Evolutionary conservation across 2,888 invertebrate species (phyloP).

Genomic region (Apodemia hepburni): DNA sequence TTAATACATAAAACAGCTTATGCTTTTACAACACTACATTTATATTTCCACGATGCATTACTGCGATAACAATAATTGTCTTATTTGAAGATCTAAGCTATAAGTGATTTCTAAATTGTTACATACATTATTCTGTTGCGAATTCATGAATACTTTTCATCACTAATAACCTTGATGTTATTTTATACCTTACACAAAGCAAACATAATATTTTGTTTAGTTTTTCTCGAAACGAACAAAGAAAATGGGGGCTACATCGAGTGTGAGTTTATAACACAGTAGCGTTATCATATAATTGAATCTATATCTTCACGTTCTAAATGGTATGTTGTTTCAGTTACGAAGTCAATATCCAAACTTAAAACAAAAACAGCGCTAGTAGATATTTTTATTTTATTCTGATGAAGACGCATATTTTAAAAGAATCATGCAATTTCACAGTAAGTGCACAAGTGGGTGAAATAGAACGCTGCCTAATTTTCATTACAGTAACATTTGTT

Average conservation of each 20-base stretch:
- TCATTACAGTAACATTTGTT: conserved; percentile 16
- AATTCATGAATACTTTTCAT: too few relatives aligned
- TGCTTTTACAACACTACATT: too few relatives aligned
- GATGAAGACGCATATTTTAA: conserved; percentile 20
- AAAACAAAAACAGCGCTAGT: neutral
- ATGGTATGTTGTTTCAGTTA: conserved; percentile 8
- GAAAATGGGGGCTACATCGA: conserved; percentile 50
- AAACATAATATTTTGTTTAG: conserved; percentile 47
- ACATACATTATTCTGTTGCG: too few relatives aligned
- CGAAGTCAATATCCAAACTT: conserved; percentile 1
- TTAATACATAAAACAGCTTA: conserved; percentile 30
- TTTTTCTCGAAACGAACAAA: conserved; percentile 55
- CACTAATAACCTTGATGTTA: too few relatives aligned
- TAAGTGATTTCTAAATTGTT: too few relatives aligned
- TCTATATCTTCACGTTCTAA: conserved; percentile 38
- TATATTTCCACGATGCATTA: too few relatives aligned
- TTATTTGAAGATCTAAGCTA: too few relatives aligned
- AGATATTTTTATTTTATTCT: conserved; percentile 17
- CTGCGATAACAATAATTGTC: too few relatives aligned
- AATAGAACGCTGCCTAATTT: conserved; percentile 36
- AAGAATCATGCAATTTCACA: conserved; percentile 49
- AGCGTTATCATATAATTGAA: conserved; percentile 69
- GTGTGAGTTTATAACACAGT: conserved; percentile 38
- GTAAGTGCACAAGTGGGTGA: conserved; percentile 55
- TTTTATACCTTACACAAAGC: neutral